These are phyloP conservation scores for Platypus cylindrus DNA, from an alignment of 2,888 invertebrate genomes.

Conservation along the genomic window DNA sequence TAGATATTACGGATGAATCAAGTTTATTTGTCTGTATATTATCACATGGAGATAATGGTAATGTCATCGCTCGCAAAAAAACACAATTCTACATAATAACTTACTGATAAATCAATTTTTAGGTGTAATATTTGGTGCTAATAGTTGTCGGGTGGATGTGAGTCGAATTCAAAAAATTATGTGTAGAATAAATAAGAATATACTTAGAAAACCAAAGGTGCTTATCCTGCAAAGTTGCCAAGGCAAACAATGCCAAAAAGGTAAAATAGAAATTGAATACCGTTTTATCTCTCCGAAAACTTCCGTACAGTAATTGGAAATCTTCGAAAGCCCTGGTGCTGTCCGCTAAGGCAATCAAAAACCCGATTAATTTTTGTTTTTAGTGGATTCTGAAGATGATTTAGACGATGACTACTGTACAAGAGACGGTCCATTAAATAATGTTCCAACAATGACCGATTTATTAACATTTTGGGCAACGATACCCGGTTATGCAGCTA, in stretches of 20 bases:
- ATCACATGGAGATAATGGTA: constrained; percentile 35
- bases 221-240: constrained; percentile 48
- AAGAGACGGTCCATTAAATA: constrained; percentile 21
- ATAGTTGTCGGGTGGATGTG: constrained; percentile 37
- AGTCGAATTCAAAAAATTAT: constrained; percentile 34
- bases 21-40: constrained; percentile 36
- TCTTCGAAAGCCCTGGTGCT: too few species aligned
- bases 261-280: constrained; percentile 17
- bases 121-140: constrained; percentile 40
- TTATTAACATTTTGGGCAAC: constrained; percentile 29
- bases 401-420: constrained; percentile 16
- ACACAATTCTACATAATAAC: neutral
- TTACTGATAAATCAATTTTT: constrained; percentile 11
- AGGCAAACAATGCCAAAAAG: constrained; percentile 28
- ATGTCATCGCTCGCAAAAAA: too few species aligned
- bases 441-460: constrained; percentile 20
- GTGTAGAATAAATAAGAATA: constrained; percentile 26
- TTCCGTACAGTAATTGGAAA: too few species aligned
- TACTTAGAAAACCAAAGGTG: constrained; percentile 41
- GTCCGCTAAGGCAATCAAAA: too few species aligned
- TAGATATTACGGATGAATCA: constrained; percentile 25
- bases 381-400: too few species aligned
- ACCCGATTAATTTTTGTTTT: too few species aligned
- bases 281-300: too few species aligned
- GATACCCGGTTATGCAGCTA: constrained; percentile 29